These are phyloP conservation scores for Aphelenchoides besseyi DNA, from an alignment of 1,140 invertebrate species.

Conservation along the genomic window DNA sequence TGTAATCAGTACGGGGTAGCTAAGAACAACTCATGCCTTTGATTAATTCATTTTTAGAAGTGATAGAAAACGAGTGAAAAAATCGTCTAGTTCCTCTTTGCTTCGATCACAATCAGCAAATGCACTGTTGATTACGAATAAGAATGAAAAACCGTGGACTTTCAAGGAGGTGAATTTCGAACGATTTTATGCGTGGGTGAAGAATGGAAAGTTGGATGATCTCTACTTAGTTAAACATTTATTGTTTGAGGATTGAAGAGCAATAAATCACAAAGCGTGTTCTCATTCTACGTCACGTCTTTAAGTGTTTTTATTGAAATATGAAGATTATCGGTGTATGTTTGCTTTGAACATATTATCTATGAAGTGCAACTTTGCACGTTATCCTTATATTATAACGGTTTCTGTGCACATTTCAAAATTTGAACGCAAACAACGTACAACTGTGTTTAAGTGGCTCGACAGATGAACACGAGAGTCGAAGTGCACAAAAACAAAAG, in stretches of 20 bases:
- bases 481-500: not conserved
- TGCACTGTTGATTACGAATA: not conserved
- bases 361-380: too few species aligned
- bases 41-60: not conserved
- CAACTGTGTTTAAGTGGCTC: too few species aligned
- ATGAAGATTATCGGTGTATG: too few species aligned
- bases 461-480: not conserved
- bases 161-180: not conserved
- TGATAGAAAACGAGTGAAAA: not conserved
- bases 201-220: not conserved
- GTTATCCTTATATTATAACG: too few species aligned
- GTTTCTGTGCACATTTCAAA: too few species aligned
- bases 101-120: not conserved
- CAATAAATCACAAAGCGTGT: constrained; percentile 5
- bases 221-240: not conserved
- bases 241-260: not conserved
- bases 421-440: too few species aligned
- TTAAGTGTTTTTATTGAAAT: too few species aligned
- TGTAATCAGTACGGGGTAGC: not conserved
- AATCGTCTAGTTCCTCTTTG: not conserved
- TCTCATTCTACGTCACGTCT: too few species aligned
- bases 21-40: not conserved
- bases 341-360: too few species aligned
- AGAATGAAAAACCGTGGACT: not conserved
- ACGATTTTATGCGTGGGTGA: constrained; percentile 4